phyloP scores from a whole-genome alignment of 2,888 invertebrate species.

The Habroteleia sp. region DNA sequence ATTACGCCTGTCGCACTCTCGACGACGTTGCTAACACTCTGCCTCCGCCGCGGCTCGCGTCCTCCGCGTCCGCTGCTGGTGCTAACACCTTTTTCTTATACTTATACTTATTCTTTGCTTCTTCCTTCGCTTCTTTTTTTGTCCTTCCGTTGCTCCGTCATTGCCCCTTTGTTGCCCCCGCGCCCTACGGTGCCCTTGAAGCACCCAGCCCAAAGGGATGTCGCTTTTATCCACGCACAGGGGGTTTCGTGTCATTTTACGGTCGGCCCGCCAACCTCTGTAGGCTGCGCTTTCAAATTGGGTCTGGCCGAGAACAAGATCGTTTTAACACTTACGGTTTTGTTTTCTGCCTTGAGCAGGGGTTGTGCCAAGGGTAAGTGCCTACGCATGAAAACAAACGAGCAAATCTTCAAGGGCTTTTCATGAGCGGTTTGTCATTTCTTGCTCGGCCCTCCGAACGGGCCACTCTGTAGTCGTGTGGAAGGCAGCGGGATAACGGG shows the following conservation, averaged over 20 bases:
- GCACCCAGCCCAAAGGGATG: not conserved
- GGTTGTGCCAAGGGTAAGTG: slow-evolving; percentile 31
- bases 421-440: slow-evolving; percentile 22
- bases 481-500: no score
- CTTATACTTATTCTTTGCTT: slow-evolving; percentile 6
- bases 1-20: slow-evolving; percentile 14
- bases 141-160: not conserved
- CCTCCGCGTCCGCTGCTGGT: slow-evolving; percentile 24
- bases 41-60: slow-evolving; percentile 12
- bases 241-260: slow-evolving; percentile 31
- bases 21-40: slow-evolving; percentile 7
- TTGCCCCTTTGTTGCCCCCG: no score
- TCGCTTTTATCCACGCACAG: not conserved
- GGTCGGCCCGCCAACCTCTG: not conserved
- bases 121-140: not conserved
- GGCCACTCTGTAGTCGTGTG: no score
- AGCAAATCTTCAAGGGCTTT: slow-evolving; percentile 2
- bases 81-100: slow-evolving; percentile 22
- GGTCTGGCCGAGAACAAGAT: slow-evolving; percentile 1
- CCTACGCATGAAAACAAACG: slow-evolving; percentile 13
- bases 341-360: slow-evolving; percentile 6
- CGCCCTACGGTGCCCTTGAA: not conserved
- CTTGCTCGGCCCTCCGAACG: no score
- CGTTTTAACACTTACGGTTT: slow-evolving; percentile 19
- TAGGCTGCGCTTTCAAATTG: not conserved